Percentiles rank a stretch among this genome's conserved stretches.
Evolutionary conservation across 2,113 vertebrate genomes (phyloP).

Genomic region (Paracanthobrama guichenoti): DNA sequence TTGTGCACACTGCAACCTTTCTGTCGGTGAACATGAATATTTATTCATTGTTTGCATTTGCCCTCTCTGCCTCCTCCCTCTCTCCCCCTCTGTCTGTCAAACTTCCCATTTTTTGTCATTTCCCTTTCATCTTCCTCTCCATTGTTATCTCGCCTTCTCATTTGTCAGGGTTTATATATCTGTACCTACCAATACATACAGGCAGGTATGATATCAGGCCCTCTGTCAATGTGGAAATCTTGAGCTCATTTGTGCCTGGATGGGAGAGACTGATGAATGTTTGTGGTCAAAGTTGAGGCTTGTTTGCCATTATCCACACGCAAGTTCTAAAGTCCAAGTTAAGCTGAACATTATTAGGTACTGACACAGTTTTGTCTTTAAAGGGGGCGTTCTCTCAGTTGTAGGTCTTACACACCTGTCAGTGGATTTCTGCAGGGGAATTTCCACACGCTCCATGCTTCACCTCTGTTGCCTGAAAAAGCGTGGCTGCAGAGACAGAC

Average conservation of each 20-base stretch:
- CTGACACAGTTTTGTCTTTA: constrained; percentile 17
- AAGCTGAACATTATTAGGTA: constrained; percentile 14
- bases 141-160: constrained; percentile 8
- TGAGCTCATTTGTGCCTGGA: background rate
- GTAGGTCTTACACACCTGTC: constrained; percentile 21
- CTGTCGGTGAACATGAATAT: constrained; percentile 58
- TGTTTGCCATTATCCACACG: constrained; percentile 32
- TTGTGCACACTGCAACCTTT: constrained; percentile 49
- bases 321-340: constrained; percentile 25
- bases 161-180: constrained; percentile 24
- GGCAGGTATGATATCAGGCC: background rate
- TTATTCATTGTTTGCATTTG: constrained; percentile 45
- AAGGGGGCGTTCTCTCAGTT: constrained; percentile 9
- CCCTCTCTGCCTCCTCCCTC: constrained; percentile 18
- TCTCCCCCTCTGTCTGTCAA: constrained; percentile 28
- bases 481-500: constrained; percentile 19
- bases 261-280: background rate
- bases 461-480: constrained; percentile 26
- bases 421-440: constrained; percentile 9
- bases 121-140: constrained; percentile 34
- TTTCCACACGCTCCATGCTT: constrained; percentile 6
- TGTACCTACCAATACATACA: background rate
- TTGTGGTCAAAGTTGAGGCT: constrained; percentile 14
- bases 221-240: background rate
- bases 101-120: constrained; percentile 14